These are phyloP conservation scores for Pyxicephalus adspersus DNA, from an alignment of 2,113 vertebrate species.

Conservation along the genomic window DNA sequence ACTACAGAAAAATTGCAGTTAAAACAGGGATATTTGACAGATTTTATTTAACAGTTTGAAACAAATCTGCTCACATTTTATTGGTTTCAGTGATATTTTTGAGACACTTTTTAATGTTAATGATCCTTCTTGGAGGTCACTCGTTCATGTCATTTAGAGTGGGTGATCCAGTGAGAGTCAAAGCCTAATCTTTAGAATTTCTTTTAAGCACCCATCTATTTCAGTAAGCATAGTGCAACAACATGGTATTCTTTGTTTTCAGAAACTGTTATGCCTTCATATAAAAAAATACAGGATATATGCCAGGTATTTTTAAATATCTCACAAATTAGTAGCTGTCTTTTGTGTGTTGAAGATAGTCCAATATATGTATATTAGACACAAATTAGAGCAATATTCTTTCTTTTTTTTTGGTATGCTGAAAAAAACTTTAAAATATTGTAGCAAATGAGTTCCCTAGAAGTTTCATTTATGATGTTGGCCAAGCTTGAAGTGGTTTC, in stretches of 20 bases:
- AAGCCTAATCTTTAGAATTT: constrained; percentile 37
- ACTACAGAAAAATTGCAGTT: no score
- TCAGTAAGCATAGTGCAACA: constrained; percentile 14
- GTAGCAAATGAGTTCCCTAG: constrained; percentile 26
- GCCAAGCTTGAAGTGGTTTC: constrained; percentile 52
- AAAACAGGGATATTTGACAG: no score
- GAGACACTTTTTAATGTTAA: background rate
- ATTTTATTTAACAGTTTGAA: no score
- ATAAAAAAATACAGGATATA: background rate
- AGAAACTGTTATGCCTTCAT: constrained; percentile 16
- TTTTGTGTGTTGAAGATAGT: constrained; percentile 11
- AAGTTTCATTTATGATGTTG: constrained; percentile 51
- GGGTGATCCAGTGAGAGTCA: constrained; percentile 1
- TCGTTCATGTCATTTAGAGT: constrained; percentile 13
- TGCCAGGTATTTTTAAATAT: background rate
- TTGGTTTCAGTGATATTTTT: background rate
- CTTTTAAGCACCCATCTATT: background rate
- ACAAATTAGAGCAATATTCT: constrained; percentile 30
- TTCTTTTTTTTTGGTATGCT: constrained; percentile 16
- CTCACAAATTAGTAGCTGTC: constrained; percentile 12
- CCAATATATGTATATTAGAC: background rate
- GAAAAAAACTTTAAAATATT: constrained; percentile 31
- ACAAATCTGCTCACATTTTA: no score
- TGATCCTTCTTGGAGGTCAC: background rate
- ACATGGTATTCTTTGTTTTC: background rate